These are phyloP conservation scores for Hephaestus fuliginosus DNA, from an alignment of 2,797 vertebrate species.

Conservation along the genomic window DNA sequence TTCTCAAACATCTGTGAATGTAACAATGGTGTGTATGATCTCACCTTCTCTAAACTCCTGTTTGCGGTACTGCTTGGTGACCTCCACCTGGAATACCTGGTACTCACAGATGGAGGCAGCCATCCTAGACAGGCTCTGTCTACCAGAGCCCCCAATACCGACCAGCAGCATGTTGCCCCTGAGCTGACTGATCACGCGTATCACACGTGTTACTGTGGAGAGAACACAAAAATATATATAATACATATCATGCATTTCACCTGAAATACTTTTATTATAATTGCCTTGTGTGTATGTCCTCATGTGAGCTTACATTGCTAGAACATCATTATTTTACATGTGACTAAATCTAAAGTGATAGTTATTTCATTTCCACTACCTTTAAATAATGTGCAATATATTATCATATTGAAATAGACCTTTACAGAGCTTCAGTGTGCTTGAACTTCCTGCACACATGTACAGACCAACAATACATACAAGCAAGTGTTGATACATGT, in stretches of 20 bases:
- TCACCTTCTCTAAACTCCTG: constrained; percentile 92
- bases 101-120: constrained; percentile 90
- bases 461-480: neutral
- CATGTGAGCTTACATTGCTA: neutral
- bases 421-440: neutral
- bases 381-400: neutral
- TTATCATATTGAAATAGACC: neutral
- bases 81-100: constrained; percentile 90
- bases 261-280: neutral
- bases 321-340: neutral
- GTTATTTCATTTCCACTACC: no score
- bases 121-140: constrained; percentile 90
- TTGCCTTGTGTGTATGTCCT: neutral
- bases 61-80: constrained; percentile 90
- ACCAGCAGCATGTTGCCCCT: constrained; percentile 93
- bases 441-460: neutral
- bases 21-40: neutral
- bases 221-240: constrained; percentile 13
- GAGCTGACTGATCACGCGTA: constrained; percentile 92
- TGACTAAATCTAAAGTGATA: neutral
- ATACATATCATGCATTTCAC: neutral
- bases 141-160: constrained; percentile 91
- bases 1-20: constrained; percentile 9
- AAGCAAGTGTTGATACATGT: neutral
- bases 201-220: constrained; percentile 83